Evolutionary conservation across 2,797 vertebrate species (phyloP).

Genomic region (Limosa lapponica): DNA sequence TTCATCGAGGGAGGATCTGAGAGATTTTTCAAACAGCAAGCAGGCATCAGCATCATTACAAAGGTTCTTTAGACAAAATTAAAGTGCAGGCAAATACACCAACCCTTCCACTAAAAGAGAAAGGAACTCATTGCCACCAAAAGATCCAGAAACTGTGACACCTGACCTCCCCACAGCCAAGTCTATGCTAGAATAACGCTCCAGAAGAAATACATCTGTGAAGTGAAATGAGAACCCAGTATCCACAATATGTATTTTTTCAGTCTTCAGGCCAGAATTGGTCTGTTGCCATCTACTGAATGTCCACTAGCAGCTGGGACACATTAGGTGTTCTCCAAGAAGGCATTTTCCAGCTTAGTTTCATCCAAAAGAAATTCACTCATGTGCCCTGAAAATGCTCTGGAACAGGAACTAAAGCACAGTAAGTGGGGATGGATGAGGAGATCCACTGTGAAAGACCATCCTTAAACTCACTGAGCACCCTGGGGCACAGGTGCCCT

Average conservation of each 20-base stretch:
- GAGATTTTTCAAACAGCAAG: neutral
- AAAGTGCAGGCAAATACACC: neutral
- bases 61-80: neutral
- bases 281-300: neutral
- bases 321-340: neutral
- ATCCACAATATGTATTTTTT: neutral
- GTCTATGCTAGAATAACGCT: accelerated
- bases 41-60: neutral
- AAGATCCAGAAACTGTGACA: neutral
- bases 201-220: neutral
- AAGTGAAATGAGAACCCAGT: neutral
- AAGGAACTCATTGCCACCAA: neutral
- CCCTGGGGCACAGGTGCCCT: neutral
- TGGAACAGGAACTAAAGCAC: neutral
- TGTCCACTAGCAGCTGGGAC: neutral
- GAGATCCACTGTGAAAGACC: neutral
- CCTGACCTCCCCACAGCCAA: neutral
- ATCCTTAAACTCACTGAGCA: accelerated
- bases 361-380: neutral
- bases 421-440: neutral
- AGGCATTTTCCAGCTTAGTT: neutral
- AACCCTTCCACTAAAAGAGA: neutral
- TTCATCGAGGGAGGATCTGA: neutral
- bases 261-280: neutral
- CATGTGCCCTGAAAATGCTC: neutral